Evolutionary conservation across 2,113 vertebrate genomes (phyloP), one percentile per base, ranked within the genome.

Genomic region (Anser cygnoides): DNA sequence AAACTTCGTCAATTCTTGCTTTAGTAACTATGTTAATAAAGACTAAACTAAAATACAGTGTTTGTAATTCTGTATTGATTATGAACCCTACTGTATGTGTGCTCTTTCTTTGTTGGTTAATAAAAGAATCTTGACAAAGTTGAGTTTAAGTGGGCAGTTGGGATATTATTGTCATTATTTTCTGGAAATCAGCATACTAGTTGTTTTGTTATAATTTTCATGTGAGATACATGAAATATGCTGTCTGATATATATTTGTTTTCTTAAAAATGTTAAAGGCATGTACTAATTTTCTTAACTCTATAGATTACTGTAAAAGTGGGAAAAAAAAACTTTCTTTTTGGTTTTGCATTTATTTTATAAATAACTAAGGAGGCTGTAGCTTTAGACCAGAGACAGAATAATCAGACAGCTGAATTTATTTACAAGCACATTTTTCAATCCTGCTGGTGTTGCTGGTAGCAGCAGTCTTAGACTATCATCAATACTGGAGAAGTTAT

Each of bases 1-100:
- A 91, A 95, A 89, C 31, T 70, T 55, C 71, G 26, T 90, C 79
- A 85, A 77, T 96, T 72, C 55, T 92, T 95, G 90, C 59, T 87
- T 87, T 96, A 93, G 90, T 93, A 95, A 77, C 71, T 77, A 77
- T 91, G 90, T 89, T 93, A 95, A 95, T 76, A 57, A 74, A 91
- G 67, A 85, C 31, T 25, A 50, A 93, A 54, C 59, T 84, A 58
- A 58, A 81, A 66, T 87, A 94, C 84, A 67, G 9, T 75, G 41
- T 84, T 50, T 94, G 62, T 77, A 94, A 68, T 37, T 73, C 83
- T 78, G 57, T 59, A 28, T 52, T 71, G 37, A 10, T 85, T 75
- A 86, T 63, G 86, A 96, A 67, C 50, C 6, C 17, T 87, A 88
- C 66, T 65, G 49, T 90, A 84, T 63, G 43, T 91, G 29, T 71